phyloP scores from a whole-genome alignment of 2,113 vertebrate species.

The Craseonycteris thonglongyai region DNA sequence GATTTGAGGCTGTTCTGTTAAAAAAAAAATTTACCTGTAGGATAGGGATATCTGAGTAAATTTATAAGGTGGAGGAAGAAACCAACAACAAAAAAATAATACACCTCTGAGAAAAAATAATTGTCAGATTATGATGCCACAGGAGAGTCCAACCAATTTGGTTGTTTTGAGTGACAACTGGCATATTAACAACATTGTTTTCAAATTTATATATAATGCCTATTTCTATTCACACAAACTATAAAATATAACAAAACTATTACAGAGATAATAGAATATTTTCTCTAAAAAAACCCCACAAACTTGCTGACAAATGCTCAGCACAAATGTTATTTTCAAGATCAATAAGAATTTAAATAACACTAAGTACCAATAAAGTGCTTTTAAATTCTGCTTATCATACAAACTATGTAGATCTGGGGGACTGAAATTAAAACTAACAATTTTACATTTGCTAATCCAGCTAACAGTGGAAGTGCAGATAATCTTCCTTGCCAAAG shows the following conservation, averaged over 20 bases:
- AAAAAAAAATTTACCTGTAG: neutral
- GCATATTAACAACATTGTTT: neutral
- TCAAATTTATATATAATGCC: neutral
- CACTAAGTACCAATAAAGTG: neutral
- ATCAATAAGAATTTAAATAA: neutral
- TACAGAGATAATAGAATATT: neutral
- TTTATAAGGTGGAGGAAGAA: neutral
- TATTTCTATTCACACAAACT: neutral
- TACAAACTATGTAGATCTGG: neutral
- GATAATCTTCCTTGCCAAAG: neutral
- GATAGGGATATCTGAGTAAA: neutral
- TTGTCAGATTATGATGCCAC: neutral
- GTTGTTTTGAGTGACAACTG: neutral
- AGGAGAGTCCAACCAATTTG: neutral
- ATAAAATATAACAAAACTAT: neutral
- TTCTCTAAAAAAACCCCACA: neutral
- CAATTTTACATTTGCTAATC: conserved; percentile 2
- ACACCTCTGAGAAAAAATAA: neutral
- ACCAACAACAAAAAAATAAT: neutral
- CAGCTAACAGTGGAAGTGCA: neutral
- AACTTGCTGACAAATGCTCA: neutral
- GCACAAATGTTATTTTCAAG: neutral
- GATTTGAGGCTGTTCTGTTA: neutral
- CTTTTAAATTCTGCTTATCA: neutral
- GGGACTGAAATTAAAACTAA: neutral